Conservation (phyloP, 2,797 vertebrate species). For the Thaleichthys pacificus region DNA sequence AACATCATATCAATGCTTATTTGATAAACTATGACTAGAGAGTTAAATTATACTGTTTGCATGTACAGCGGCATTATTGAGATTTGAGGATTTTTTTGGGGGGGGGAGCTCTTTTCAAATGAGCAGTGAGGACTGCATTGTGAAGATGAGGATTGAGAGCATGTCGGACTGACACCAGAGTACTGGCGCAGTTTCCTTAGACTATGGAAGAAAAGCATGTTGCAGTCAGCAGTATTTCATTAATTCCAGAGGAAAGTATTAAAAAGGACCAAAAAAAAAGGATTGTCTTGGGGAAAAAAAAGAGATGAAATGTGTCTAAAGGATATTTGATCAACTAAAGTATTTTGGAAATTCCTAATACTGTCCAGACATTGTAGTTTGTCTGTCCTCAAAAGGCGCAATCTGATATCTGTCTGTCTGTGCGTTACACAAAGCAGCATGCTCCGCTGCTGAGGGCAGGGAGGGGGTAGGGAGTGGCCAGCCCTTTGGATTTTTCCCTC, state of each 20-base stretch:
- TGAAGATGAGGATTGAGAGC: background rate
- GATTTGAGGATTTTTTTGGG: background rate
- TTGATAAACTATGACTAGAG: background rate
- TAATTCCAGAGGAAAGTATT: background rate
- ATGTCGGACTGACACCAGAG: background rate
- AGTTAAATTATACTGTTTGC: too few species aligned
- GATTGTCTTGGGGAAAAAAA: background rate
- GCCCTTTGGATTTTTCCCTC: constrained; percentile 10
- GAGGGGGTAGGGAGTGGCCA: constrained; percentile 15
- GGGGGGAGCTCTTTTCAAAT: too few species aligned
- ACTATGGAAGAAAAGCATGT: background rate
- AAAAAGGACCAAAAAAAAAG: background rate
- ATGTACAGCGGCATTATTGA: background rate
- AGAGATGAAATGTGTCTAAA: background rate
- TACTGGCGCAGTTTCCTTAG: constrained; percentile 7
- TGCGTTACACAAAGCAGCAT: constrained; percentile 25
- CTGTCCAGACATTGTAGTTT: background rate
- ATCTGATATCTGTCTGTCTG: constrained; percentile 22
- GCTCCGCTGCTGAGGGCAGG: constrained; percentile 2
- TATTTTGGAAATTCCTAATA: background rate
- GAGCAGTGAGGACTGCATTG: constrained; percentile 8
- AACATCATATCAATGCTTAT: background rate
- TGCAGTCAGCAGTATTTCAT: constrained; percentile 1
- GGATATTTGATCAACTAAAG: background rate
- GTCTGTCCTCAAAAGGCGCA: constrained; percentile 13